Evolutionary conservation across 2,888 invertebrate species (phyloP).

Genomic region (Steinernema hermaphroditum): DNA sequence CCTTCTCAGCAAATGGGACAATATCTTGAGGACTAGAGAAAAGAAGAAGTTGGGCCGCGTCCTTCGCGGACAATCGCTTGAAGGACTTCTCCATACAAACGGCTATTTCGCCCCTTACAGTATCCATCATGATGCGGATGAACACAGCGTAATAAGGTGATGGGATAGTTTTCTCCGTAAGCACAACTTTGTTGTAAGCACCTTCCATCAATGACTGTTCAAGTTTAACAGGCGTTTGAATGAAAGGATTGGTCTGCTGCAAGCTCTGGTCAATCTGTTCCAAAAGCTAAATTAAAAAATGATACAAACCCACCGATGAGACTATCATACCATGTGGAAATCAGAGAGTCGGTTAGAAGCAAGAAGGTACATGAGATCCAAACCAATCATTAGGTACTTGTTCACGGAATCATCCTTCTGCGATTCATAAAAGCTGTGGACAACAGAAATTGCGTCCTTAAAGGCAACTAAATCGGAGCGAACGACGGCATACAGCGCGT

Average conservation of each 20-base stretch:
- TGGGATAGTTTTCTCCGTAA: constrained; percentile 91
- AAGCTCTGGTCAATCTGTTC: constrained; percentile 88
- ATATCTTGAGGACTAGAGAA: constrained; percentile 43
- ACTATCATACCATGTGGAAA: constrained; percentile 79
- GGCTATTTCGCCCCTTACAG: constrained; percentile 93
- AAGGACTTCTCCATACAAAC: constrained; percentile 95
- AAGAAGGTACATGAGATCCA: constrained; percentile 87
- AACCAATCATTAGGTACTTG: constrained; percentile 89
- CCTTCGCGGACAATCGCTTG: constrained; percentile 79
- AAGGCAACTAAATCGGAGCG: constrained; percentile 90
- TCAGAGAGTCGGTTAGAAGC: constrained; percentile 96
- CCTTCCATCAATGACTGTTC: constrained; percentile 99
- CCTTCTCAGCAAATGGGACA: constrained; percentile 30
- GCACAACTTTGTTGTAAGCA: constrained; percentile 92
- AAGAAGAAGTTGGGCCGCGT: constrained; percentile 86
- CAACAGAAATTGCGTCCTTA: constrained; percentile 93
- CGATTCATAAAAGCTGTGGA: constrained; percentile 96
- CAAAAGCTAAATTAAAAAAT: constrained; percentile 68
- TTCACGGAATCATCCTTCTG: constrained; percentile 78
- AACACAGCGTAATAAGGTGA: constrained; percentile 93
- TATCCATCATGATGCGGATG: constrained; percentile 91
- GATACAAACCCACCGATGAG: neutral
- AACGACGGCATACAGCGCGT: constrained; percentile 91
- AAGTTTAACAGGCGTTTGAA: constrained; percentile 87
- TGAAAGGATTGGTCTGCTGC: constrained; percentile 88